Evolutionary conservation across 2,797 vertebrate genomes (phyloP), one percentile per base, ranked within the genome.

Genomic region (Chromis chromis): DNA sequence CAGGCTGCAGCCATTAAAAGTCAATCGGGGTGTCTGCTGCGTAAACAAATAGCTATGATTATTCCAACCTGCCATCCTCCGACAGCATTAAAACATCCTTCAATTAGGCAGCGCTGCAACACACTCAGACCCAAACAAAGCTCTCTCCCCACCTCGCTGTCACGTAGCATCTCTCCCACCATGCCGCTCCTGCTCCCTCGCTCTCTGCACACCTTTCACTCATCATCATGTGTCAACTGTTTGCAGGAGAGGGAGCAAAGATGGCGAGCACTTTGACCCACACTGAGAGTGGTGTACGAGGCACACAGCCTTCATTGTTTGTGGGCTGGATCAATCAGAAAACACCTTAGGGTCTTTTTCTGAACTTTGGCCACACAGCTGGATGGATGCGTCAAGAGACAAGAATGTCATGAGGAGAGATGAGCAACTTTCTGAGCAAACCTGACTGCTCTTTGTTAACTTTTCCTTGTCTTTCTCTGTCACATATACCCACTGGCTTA

Each of bases 31-130:
- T 86, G 89, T 91, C 89, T 90, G 83, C 88, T 90, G 86, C 59
- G 76, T 92, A 94, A 95, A 95, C 94, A 95, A 95, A 95, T 93
- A 93, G 79, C 87, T 88, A 88, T 91, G 88, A 94, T 93, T 93
- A 93, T 92, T 93, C 91, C 91, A 91, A 87, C 90, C 90, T 90
- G 93, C 83, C 79, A 82, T 92, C 90, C 87, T 90, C 90, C 70
- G 85, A 94, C 90, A 91, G 83, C 91, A 91, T 91, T 91, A 91
- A 91, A 92, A 91, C 86, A 89, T 93, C 88, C 89, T 90, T 91
- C 92, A 92, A 93, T 93, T 93, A 93, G 89, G 86, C 77, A 78
- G 78, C 59, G 80, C 85, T 77, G 71, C 81, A 89, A 84, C 86
- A 82, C 78, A 77, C 74, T 76, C 85, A 64, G 66, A 86, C 61